phyloP scores from a whole-genome alignment of 2,113 vertebrate species.

The Platichthys flesus region DNA sequence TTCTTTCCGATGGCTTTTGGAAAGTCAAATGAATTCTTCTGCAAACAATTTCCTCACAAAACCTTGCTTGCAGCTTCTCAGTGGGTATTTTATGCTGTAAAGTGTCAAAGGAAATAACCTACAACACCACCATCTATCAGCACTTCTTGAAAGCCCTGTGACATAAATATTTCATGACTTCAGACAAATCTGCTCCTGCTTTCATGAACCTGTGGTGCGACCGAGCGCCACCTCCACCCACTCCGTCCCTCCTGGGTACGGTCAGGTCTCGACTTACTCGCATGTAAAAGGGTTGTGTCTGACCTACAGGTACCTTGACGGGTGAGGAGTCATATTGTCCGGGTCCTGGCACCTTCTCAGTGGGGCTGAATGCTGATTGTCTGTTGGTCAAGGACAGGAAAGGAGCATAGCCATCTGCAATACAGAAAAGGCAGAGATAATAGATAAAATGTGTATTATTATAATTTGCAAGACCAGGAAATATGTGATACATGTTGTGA shows the following conservation, averaged over 20 bases:
- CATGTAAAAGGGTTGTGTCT: not conserved
- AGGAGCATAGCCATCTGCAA: slow-evolving; percentile 85
- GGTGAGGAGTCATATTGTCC: slow-evolving; percentile 81
- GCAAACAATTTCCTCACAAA: not conserved
- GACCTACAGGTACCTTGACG: slow-evolving; percentile 76
- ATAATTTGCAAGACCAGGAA: too few relatives aligned
- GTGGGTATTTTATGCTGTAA: not conserved
- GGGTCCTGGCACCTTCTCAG: slow-evolving; percentile 80
- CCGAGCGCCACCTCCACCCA: not conserved
- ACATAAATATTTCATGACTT: not conserved
- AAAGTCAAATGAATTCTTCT: not conserved
- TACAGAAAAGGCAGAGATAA: not conserved
- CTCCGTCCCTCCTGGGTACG: not conserved
- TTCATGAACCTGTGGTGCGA: not conserved
- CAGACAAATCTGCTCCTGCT: not conserved
- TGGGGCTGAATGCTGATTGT: slow-evolving; percentile 58
- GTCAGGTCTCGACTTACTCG: not conserved
- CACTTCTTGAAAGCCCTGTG: not conserved
- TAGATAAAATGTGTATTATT: too few relatives aligned
- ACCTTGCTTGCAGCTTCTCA: not conserved
- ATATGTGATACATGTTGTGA: too few relatives aligned
- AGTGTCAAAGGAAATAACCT: not conserved
- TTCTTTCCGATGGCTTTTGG: not conserved
- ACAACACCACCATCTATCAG: not conserved
- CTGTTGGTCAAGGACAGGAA: slow-evolving; percentile 85